phyloP scores from a whole-genome alignment of 2,888 invertebrate genomes.

The Spodoptera exigua region DNA sequence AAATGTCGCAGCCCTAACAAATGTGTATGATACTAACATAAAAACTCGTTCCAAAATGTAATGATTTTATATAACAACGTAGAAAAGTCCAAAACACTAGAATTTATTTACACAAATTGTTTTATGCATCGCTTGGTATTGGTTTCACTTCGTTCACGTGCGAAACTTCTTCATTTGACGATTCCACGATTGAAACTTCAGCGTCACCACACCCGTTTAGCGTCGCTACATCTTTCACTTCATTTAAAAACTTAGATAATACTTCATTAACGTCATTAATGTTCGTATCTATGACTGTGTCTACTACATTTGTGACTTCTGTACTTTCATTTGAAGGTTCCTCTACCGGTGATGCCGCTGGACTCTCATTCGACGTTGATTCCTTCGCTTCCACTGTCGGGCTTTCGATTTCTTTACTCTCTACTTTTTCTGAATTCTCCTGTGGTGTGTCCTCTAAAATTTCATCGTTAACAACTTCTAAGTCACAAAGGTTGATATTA shows the following conservation, averaged over 20 bases:
- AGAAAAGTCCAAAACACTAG: conserved; percentile 61
- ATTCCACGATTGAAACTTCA: conserved; percentile 52
- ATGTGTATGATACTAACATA: conserved; percentile 48
- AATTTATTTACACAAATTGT: conserved; percentile 53
- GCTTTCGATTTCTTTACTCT: conserved; percentile 19
- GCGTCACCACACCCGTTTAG: conserved; percentile 34
- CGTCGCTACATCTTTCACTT: conserved; percentile 39
- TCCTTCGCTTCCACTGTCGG: conserved; percentile 32
- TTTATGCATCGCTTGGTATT: conserved; percentile 56
- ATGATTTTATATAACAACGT: conserved; percentile 44
- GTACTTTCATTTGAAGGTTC: conserved; percentile 21
- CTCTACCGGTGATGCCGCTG: conserved; percentile 34
- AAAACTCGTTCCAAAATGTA: conserved; percentile 45
- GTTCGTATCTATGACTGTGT: conserved; percentile 42
- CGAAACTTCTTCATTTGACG: conserved; percentile 62
- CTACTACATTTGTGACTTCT: conserved; percentile 22
- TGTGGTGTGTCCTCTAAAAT: conserved; percentile 58
- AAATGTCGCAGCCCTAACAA: conserved; percentile 16
- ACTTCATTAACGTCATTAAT: conserved; percentile 49
- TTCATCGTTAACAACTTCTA: conserved; percentile 71
- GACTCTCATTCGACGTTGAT: conserved; percentile 35
- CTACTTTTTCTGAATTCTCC: conserved; percentile 40
- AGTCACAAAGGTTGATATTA: conserved; percentile 74
- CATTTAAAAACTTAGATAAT: conserved; percentile 46
- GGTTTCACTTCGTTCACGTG: conserved; percentile 68